Evolutionary conservation across 2,888 invertebrate genomes (phyloP).

Genomic region (Brachypalpus laphriformis): DNA sequence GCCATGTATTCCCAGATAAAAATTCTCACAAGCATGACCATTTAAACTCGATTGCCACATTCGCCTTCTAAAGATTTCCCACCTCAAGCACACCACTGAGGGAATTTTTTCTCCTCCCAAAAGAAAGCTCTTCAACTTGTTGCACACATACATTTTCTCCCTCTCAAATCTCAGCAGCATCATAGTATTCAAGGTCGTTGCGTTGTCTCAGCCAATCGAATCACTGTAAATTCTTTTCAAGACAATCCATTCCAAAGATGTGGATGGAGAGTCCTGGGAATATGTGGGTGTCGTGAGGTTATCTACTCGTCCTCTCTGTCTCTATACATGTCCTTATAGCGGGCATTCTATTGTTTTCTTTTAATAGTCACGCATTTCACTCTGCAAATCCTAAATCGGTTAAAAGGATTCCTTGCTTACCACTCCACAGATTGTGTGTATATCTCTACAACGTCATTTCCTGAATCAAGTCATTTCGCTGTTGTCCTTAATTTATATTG

Average conservation of each 20-base stretch:
- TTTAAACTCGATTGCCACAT: no score
- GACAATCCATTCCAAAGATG: background rate
- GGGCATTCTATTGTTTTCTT: slow-evolving; percentile 24
- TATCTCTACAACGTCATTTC: background rate
- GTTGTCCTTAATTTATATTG: slow-evolving; percentile 9
- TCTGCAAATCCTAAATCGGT: slow-evolving; percentile 1
- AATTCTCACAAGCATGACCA: no score
- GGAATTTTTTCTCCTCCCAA: no score
- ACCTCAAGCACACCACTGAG: no score
- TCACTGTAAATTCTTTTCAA: slow-evolving; percentile 33
- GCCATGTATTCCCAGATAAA: no score
- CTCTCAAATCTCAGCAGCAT: background rate
- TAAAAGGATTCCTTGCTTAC: background rate
- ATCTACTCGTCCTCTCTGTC: background rate
- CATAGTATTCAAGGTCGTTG: slow-evolving; percentile 50
- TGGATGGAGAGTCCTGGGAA: no score
- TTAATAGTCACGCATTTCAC: slow-evolving; percentile 22
- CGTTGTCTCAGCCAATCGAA: slow-evolving; percentile 48
- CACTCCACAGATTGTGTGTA: no score
- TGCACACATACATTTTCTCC: no score
- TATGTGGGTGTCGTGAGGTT: slow-evolving; percentile 22
- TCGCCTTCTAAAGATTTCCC: no score
- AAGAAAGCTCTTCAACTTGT: no score
- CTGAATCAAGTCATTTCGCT: background rate
- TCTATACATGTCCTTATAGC: no score